These are phyloP conservation scores for Saccopteryx bilineata DNA, from an alignment of 2,113 vertebrate species.

Conservation along the genomic window DNA sequence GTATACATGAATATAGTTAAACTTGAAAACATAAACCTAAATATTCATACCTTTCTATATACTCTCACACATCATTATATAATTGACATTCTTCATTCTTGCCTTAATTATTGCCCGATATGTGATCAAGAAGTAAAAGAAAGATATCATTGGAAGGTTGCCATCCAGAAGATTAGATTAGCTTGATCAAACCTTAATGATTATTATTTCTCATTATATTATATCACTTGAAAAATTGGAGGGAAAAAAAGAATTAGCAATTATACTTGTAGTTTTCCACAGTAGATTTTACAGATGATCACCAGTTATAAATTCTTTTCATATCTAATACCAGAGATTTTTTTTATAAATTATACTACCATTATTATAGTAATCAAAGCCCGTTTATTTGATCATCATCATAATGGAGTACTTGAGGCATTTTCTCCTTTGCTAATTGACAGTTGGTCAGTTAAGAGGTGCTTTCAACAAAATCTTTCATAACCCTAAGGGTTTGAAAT, in stretches of 20 bases:
- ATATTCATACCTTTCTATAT: constrained; percentile 69
- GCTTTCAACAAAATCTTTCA: constrained; percentile 75
- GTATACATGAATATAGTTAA: constrained; percentile 46
- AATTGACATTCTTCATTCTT: constrained; percentile 85
- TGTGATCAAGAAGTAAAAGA: constrained; percentile 87
- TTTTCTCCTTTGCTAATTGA: constrained; percentile 76
- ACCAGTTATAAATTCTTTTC: constrained; percentile 63
- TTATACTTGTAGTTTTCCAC: constrained; percentile 72
- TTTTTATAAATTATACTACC: constrained; percentile 73
- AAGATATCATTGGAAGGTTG: constrained; percentile 88
- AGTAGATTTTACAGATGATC: constrained; percentile 74
- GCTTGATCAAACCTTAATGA: constrained; percentile 86
- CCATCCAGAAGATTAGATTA: constrained; percentile 89
- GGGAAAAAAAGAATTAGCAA: constrained; percentile 68
- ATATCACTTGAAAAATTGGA: constrained; percentile 86
- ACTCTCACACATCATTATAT: constrained; percentile 77
- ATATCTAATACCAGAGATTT: constrained; percentile 67
- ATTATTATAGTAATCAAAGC: constrained; percentile 67
- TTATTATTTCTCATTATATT: constrained; percentile 86
- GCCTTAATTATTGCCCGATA: constrained; percentile 85
- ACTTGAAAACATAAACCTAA: constrained; percentile 76
- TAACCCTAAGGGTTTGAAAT: constrained; percentile 72
- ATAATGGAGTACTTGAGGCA: constrained; percentile 72
- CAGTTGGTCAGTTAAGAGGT: constrained; percentile 65
- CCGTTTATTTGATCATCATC: constrained; percentile 76